phyloP scores from a whole-genome alignment of 2,888 invertebrate species.

The Ichneumoninae sp. region DNA sequence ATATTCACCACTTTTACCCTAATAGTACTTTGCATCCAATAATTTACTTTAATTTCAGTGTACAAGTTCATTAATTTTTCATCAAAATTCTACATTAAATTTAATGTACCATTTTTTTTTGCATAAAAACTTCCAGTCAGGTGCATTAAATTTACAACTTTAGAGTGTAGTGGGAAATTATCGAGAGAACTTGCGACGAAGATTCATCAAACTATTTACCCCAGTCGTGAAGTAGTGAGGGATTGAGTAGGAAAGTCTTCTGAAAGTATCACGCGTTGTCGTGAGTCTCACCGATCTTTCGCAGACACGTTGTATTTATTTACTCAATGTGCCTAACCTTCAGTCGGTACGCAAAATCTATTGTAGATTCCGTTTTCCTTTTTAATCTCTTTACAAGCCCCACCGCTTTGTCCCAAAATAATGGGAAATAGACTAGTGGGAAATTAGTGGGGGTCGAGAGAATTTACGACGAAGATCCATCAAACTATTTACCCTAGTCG shows the following conservation, averaged over 20 bases:
- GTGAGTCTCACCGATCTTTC: constrained; percentile 41
- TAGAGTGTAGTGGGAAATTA: not conserved
- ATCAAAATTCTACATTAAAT: no score
- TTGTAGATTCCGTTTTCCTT: not conserved
- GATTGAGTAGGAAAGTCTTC: constrained; percentile 64
- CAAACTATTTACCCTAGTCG: constrained; percentile 78
- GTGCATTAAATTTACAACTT: no score
- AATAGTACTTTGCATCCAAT: no score
- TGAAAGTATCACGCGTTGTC: constrained; percentile 64
- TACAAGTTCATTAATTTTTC: no score
- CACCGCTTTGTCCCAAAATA: not conserved
- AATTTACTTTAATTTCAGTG: no score
- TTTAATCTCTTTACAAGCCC: not conserved
- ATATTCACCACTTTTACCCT: no score
- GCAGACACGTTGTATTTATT: constrained; percentile 18
- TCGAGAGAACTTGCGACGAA: constrained; percentile 6
- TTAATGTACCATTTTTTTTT: no score
- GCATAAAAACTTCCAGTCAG: no score
- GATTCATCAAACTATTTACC: constrained; percentile 12
- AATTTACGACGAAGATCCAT: constrained; percentile 25
- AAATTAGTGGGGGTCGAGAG: not conserved
- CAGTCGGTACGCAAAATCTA: not conserved
- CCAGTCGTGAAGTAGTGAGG: constrained; percentile 2
- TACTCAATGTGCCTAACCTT: constrained; percentile 39
- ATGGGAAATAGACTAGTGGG: not conserved